Percentiles rank a stretch among this genome's conserved stretches.
These are phyloP conservation scores for Spinus olivaceus DNA, from an alignment of 2,797 vertebrate species.

Conservation along the genomic window DNA sequence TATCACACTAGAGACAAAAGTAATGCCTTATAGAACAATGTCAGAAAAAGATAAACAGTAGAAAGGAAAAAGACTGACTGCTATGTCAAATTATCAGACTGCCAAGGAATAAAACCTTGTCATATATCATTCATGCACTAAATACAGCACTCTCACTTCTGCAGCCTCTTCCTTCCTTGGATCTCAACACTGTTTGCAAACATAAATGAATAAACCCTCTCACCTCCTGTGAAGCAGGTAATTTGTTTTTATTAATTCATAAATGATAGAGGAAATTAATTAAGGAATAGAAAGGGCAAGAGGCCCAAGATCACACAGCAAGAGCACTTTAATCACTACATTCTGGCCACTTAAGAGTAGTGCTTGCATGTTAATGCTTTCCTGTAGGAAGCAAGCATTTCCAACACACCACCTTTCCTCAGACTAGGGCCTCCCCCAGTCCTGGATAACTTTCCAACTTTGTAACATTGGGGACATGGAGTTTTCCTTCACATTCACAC, in stretches of 20 bases:
- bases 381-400: background rate
- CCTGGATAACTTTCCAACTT: background rate
- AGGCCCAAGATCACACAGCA: slow-evolving; percentile 47
- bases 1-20: background rate
- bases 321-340: slow-evolving; percentile 38
- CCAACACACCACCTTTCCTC: background rate
- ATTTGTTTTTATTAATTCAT: slow-evolving; percentile 63
- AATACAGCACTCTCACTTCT: background rate
- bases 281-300: slow-evolving; percentile 50
- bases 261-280: slow-evolving; percentile 62
- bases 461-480: background rate
- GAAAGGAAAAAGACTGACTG: background rate
- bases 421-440: background rate
- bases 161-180: background rate
- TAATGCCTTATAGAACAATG: background rate
- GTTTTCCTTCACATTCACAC: slow-evolving; percentile 17
- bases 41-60: background rate
- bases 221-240: slow-evolving; percentile 45
- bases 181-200: slow-evolving; percentile 41
- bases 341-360: slow-evolving; percentile 29
- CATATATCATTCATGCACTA: slow-evolving; percentile 32
- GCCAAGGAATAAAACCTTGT: background rate
- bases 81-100: background rate
- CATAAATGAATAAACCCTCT: slow-evolving; percentile 38
- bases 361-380: background rate